Base-by-base conservation (phyloP, 2,113 vertebrate species). In the Verasper variegatus region DNA sequence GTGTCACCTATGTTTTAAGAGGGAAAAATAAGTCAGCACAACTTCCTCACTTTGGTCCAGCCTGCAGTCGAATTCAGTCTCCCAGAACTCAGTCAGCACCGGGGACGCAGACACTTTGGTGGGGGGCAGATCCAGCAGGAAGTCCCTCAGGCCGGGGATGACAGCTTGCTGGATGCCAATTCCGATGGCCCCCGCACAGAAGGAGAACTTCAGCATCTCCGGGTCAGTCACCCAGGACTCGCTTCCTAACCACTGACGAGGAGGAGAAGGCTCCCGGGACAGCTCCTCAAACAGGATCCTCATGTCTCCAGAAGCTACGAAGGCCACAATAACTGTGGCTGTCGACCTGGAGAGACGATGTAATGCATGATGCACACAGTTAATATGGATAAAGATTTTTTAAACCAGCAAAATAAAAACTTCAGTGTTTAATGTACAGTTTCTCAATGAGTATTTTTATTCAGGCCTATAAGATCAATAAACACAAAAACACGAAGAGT, bases 201-300 rank as follows among this genome's bases (percentile, higher is more conserved):
- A 64, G 12, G 49, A 58, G 73, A 80, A 92, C 0, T 35, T 78
- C 24, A 87, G 15, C 85, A 94, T 37, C 11, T 86, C 60, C 18
- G 78, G 61, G 11, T 91, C 69, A 1, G 92, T 93, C n/a, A 91
- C 73, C 94, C 94, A 95, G 0, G 88, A 2, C 47, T 94, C 93
- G 24, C 87, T 92, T 15, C 92, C 93, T 11, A 94, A 90, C 94
- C 94, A 94, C 79, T 94, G 93, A 9, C 86, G 80, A 0, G 71
- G 85, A 15, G 90, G 89, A 4, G 37, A 71, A 11, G 86, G 88
- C 17, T 89, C 21, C 1, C 10, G 51, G 0, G 56, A 60, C 18
- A 94, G 26, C 81, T 93, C 93, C 9, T 91, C 71, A 17, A 94
- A 0, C 9, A 95, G 17, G 0, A 92, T 20, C 14, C 49, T 82